Evolutionary conservation across 2,797 vertebrate genomes (phyloP), one percentile per base, ranked within the genome.

Genomic region (Oophaga sylvatica): DNA sequence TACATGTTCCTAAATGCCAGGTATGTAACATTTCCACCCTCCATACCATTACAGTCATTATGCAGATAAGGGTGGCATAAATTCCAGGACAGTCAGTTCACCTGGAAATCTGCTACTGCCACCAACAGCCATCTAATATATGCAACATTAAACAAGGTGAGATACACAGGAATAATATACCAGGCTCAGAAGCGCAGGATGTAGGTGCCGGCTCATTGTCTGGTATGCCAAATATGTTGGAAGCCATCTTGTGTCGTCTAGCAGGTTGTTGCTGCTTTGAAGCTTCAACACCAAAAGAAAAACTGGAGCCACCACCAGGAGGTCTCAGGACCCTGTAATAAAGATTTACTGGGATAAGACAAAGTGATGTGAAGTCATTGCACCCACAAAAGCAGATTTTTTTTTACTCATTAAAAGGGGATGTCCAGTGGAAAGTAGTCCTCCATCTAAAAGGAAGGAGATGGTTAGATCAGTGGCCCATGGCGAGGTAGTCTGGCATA

Each of bases 241-340:
- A 99, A 88, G 97, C 97, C 96, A 98, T 99, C 91, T 97, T 99
- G 94, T 98, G 95, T 94, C 95, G 96, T 91, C 96, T 94, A 83
- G 92, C 89, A 0, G 97, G 96, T 26, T 95, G 95, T 0, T 96
- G 95, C 90, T 96, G 94, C 57, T 97, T 96, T 87, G 97, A 96
- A 0, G 97, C 97, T 82, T 96, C 93, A 85, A 93, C 89, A 67
- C 97, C 97, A 86, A 99, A 91, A 9, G 95, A 94, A 90, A 99
- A 97, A 93, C 97, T 99, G 91, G 98, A 99, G 13, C 95, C 97
- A 0, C 98, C 97, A 0, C 98, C 98, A 0, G 98, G 97, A 92
- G 98, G 98, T 87, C 96, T 96, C 93, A 99, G 93, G 88, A 99
- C 96, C 92, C 97, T 99, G 90, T 2, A 57, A 89, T 3, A 86